Evolutionary conservation across 1,140 invertebrate genomes (phyloP), one percentile per base, ranked within the genome.

Genomic region (Arctopsyche grandis): DNA sequence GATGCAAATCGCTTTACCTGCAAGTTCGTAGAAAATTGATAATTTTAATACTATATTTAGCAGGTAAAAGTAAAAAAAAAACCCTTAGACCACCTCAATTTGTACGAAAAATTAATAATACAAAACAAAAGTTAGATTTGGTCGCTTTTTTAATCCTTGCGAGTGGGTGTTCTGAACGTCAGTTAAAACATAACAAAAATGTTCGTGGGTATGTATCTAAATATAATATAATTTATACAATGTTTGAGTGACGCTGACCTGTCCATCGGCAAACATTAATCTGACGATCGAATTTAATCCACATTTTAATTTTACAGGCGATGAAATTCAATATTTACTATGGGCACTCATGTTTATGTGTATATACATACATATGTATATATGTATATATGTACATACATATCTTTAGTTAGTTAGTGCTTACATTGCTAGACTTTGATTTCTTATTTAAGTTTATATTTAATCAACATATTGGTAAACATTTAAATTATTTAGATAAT

Each of bases 251-350:
- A 66, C 63, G 26, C 24, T 66, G 63, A 12, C 48, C 48, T 52
- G 48, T 52, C 48, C 48, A 16, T 52, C 48, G 10, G 63, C 12
- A 16, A 66, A 66, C 9, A 22, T 43, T 71, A 71, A 71, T 71
- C 69, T 19, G 38, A 22, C 10, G 29, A 22, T 66, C 69, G 46
- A 71, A 22, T 71, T 69, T 29, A 69, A 69, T 69, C 66, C 22
- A 29, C 26, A 26, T 44, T 71, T 71, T 71, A 46, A 71, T 71
- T 71, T 46, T 71, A 66, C 63, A 66, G 21, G 46, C 38, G 69
- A 71, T 71, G 69, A 71, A 71, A 71, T 38, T 19, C 44, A 16
- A 71, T 71, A 38, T 52, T 46, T 14, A 71, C 10, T 52, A 14
- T 52, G n/a, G n/a, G 10, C 48, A 52, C 3, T 5, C 16, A 52